phyloP scores from a whole-genome alignment of 2,797 vertebrate genomes.

The Sylvia borin region DNA sequence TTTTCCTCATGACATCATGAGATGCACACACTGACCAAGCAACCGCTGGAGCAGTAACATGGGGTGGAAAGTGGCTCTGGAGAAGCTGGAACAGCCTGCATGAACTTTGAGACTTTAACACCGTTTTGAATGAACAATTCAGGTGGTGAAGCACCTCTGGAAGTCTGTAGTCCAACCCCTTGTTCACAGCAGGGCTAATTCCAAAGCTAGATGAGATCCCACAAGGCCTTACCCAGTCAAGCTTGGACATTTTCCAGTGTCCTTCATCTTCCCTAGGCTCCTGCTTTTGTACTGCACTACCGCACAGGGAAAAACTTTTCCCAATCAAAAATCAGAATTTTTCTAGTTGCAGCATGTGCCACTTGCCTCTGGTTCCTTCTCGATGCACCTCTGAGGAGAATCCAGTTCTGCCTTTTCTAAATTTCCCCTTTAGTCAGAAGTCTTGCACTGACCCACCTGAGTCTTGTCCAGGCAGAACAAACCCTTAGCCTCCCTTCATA shows the following conservation, averaged over 20 bases:
- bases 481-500: neutral
- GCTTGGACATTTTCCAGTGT: neutral
- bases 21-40: neutral
- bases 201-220: neutral
- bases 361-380: neutral
- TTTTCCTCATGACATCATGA: neutral
- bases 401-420: neutral
- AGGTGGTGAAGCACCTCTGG: neutral
- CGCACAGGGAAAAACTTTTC: neutral
- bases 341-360: neutral
- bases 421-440: neutral
- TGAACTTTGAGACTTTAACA: neutral
- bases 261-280: neutral
- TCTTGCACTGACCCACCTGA: neutral
- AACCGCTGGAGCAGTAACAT: neutral
- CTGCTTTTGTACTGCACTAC: neutral
- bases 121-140: neutral
- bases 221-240: neutral
- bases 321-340: neutral
- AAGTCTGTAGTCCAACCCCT: neutral
- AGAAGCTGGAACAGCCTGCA: neutral
- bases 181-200: neutral
- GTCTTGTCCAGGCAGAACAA: neutral
- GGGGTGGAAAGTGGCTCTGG: neutral
- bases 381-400: neutral